phyloP scores from a whole-genome alignment of 2,888 invertebrate species.

The Troides aeacus region DNA sequence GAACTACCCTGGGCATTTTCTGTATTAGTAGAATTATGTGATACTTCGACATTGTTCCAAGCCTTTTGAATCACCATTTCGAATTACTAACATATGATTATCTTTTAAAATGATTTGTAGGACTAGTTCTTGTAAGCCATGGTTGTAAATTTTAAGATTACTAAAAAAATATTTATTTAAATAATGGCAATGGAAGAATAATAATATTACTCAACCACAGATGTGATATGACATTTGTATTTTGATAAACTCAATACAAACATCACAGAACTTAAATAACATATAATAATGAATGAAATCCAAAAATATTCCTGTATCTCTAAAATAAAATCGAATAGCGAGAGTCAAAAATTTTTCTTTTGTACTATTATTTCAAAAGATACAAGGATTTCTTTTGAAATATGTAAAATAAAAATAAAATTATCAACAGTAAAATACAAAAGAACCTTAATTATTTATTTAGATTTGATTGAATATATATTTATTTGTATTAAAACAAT shows the following conservation, averaged over 20 bases:
- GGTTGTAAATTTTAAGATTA: not conserved
- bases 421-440: too few species aligned
- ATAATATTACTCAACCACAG: conserved; percentile 1
- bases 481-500: too few species aligned
- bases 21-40: conserved; percentile 52
- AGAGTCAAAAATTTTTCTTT: too few species aligned
- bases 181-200: not conserved
- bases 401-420: too few species aligned
- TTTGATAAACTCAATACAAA: not conserved
- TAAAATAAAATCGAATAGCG: too few species aligned
- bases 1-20: conserved; percentile 50
- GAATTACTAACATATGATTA: conserved; percentile 34
- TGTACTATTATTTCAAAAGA: too few species aligned
- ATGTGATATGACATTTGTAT: not conserved
- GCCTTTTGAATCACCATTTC: conserved; percentile 76
- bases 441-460: too few species aligned
- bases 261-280: not conserved
- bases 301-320: too few species aligned
- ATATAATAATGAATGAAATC: not conserved
- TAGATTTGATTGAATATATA: too few species aligned
- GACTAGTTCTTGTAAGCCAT: not conserved
- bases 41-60: conserved; percentile 60
- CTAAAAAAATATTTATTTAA: not conserved
- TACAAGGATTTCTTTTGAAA: too few species aligned
- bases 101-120: not conserved